Conservation (phyloP, 2,888 invertebrate genomes). For the Micoletzkya japonica region DNA sequence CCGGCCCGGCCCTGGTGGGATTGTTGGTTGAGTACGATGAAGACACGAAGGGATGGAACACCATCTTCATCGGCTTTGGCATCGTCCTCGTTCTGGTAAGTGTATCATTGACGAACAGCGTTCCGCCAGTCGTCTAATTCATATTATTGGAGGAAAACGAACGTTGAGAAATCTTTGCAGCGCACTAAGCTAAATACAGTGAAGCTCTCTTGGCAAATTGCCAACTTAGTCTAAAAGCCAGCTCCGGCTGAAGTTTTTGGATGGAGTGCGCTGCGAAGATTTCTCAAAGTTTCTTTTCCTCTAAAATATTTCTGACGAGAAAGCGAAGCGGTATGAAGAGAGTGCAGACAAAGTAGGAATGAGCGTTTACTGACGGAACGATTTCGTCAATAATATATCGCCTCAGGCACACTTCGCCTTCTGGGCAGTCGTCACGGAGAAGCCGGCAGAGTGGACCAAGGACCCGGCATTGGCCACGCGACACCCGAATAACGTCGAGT, state of each 20-base stretch:
- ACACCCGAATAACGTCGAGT: too few species aligned
- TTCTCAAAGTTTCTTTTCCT: background rate
- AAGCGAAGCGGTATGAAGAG: too few species aligned
- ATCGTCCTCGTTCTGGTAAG: constrained; percentile 14
- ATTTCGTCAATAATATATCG: background rate
- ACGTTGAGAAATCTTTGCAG: too few species aligned
- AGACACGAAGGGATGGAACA: constrained; percentile 20
- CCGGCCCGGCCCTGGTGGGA: constrained; percentile 12
- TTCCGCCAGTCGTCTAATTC: too few species aligned
- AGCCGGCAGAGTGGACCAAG: constrained; percentile 23
- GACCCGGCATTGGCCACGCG: too few species aligned
- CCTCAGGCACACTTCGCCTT: constrained; percentile 10
- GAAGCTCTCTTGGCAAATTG: too few species aligned
- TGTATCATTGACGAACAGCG: background rate
- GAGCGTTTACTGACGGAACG: too few species aligned
- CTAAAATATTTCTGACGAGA: background rate
- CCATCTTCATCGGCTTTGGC: constrained; percentile 19
- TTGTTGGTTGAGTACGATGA: constrained; percentile 1
- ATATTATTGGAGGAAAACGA: too few species aligned
- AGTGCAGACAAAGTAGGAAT: too few species aligned
- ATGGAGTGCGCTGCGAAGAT: background rate
- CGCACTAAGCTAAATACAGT: too few species aligned
- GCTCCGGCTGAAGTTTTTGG: too few species aligned
- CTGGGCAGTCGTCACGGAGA: constrained; percentile 20
- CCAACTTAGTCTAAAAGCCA: too few species aligned